These are phyloP conservation scores for Natrix natrix DNA, from an alignment of 2,797 vertebrate species.

Conservation along the genomic window DNA sequence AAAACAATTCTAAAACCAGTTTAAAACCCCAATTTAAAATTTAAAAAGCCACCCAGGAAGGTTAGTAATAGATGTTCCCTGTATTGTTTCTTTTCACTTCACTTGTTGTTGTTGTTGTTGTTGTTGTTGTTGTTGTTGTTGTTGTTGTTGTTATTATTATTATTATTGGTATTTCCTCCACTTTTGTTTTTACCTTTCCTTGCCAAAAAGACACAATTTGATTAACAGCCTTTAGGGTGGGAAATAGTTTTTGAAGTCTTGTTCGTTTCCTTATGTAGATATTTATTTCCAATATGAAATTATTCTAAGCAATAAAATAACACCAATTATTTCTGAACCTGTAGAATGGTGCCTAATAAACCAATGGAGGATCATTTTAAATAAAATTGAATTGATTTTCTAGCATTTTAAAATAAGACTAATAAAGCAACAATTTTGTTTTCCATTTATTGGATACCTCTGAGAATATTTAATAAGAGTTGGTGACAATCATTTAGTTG, in stretches of 20 bases:
- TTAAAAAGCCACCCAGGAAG: too few species aligned
- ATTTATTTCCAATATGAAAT: not conserved
- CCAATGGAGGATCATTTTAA: not conserved
- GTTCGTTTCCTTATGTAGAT: constrained; percentile 39
- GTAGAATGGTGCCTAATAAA: not conserved
- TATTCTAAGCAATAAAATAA: not conserved
- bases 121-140: too few species aligned
- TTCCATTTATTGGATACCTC: not conserved
- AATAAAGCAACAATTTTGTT: not conserved
- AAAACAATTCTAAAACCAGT: too few species aligned
- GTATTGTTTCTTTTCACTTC: too few species aligned
- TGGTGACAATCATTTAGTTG: not conserved
- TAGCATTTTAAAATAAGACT: not conserved
- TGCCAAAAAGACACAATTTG: not conserved
- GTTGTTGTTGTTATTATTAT: not conserved
- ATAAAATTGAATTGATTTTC: not conserved
- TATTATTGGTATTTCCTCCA: not conserved
- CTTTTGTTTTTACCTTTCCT: not conserved
- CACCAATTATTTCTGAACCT: not conserved
- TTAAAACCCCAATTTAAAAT: too few species aligned
- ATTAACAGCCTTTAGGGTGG: constrained; percentile 26
- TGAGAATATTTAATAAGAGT: not conserved
- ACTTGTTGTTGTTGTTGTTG: too few species aligned
- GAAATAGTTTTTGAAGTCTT: constrained; percentile 41
- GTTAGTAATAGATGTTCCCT: too few species aligned